phyloP scores from a whole-genome alignment of 2,113 vertebrate genomes.

The Tor tambroides region DNA sequence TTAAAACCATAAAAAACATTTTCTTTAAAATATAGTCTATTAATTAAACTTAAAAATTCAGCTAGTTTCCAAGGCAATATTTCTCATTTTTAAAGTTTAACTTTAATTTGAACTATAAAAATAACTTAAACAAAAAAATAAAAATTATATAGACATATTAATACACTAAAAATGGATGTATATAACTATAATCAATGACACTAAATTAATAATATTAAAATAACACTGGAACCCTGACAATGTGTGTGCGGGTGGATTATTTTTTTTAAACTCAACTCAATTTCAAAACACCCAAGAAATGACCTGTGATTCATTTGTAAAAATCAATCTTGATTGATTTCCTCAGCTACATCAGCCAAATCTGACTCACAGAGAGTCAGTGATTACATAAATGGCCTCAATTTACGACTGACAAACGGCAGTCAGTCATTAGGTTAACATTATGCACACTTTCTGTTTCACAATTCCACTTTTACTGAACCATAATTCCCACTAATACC shows the following conservation, averaged over 20 bases:
- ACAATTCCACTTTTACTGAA: conserved; percentile 5
- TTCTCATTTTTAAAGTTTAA: too few relatives aligned
- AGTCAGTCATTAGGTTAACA: conserved; percentile 14
- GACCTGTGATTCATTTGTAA: not conserved
- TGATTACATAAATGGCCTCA: not conserved
- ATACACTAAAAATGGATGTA: not conserved
- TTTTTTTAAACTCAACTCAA: not conserved
- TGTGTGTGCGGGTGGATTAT: not conserved
- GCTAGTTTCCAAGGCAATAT: too few relatives aligned
- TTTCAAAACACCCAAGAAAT: not conserved
- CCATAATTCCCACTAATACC: conserved; percentile 28
- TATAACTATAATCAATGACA: not conserved
- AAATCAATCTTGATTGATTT: conserved; percentile 9
- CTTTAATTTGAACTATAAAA: too few relatives aligned
- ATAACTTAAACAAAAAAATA: not conserved
- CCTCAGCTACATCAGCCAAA: not conserved
- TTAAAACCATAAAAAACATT: too few relatives aligned
- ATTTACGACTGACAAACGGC: not conserved
- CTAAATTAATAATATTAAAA: not conserved
- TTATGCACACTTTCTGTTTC: conserved; percentile 1
- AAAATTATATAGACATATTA: not conserved
- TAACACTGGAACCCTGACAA: not conserved
- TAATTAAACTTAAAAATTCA: too few relatives aligned
- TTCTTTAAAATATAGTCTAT: too few relatives aligned
- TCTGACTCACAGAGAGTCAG: not conserved